Percentiles rank a stretch among this genome's conserved stretches.
These are phyloP conservation scores for Caenorhabditis tropicalis DNA, from an alignment of 1,140 invertebrate species.

Conservation along the genomic window DNA sequence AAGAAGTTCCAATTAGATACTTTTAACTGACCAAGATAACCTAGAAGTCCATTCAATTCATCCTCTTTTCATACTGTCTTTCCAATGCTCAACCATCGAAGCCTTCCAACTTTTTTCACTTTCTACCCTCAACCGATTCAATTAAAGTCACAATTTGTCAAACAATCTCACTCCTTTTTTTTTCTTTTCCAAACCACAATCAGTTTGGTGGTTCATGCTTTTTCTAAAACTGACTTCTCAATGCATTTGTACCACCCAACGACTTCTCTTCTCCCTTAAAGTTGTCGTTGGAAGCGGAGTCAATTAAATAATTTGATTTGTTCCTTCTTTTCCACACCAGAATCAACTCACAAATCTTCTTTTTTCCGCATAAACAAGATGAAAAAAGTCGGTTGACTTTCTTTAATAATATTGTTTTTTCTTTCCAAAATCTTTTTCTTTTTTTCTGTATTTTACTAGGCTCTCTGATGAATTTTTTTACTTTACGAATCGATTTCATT, in stretches of 20 bases:
- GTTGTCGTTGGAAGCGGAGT: not conserved
- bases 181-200: not conserved
- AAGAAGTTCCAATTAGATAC: too few relatives aligned
- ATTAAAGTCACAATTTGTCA: slow-evolving; percentile 17
- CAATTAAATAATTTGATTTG: slow-evolving; percentile 34
- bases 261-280: not conserved
- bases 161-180: not conserved
- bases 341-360: not conserved
- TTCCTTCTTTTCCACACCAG: not conserved
- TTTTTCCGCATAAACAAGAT: not conserved
- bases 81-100: too few relatives aligned
- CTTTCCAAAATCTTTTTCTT: not conserved
- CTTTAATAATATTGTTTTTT: not conserved
- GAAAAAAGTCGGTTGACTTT: not conserved
- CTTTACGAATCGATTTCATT: too few relatives aligned
- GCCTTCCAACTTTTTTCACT: too few relatives aligned
- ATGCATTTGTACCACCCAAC: not conserved
- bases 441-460: too few relatives aligned
- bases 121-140: slow-evolving; percentile 11
- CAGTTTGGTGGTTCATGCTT: not conserved
- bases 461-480: too few relatives aligned
- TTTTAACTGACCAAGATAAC: too few relatives aligned
- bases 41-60: too few relatives aligned
- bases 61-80: too few relatives aligned
- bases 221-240: not conserved